phyloP scores from a whole-genome alignment of 2,888 invertebrate genomes.

The Quadroppia sp. region DNA sequence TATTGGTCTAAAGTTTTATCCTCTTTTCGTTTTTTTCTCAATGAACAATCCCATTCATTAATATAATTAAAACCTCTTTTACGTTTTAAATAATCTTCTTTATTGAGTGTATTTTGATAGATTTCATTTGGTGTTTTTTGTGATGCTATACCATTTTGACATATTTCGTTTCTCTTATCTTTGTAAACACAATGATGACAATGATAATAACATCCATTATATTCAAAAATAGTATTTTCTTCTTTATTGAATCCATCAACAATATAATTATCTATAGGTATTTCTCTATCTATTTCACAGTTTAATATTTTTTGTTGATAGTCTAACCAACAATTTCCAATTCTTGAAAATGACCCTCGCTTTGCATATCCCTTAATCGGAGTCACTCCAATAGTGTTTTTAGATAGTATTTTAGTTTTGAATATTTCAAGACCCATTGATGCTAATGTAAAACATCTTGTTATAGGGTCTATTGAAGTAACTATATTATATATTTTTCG shows the following conservation, averaged over 20 bases:
- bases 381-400: conserved; percentile 39
- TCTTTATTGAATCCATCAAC: conserved; percentile 44
- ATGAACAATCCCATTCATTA: conserved; percentile 48
- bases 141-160: neutral
- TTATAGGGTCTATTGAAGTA: conserved; percentile 36
- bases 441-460: conserved; percentile 42
- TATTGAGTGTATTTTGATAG: too few relatives aligned
- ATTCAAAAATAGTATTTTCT: conserved; percentile 45
- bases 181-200: conserved; percentile 44
- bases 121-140: neutral
- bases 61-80: conserved; percentile 41
- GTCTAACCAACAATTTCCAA: conserved; percentile 23
- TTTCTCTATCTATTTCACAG: conserved; percentile 39
- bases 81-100: neutral
- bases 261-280: conserved; percentile 42
- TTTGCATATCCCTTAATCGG: conserved; percentile 41
- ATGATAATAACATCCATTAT: conserved; percentile 46
- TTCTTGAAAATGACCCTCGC: neutral
- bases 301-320: neutral
- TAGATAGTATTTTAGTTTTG: conserved; percentile 26
- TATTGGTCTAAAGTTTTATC: neutral
- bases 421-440: conserved; percentile 40
- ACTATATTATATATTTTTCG: neutral
- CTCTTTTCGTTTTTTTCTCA: conserved; percentile 38
- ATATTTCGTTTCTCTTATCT: conserved; percentile 36